Evolutionary conservation across 2,113 vertebrate species (phyloP).

Genomic region (Nannospalax galili): DNA sequence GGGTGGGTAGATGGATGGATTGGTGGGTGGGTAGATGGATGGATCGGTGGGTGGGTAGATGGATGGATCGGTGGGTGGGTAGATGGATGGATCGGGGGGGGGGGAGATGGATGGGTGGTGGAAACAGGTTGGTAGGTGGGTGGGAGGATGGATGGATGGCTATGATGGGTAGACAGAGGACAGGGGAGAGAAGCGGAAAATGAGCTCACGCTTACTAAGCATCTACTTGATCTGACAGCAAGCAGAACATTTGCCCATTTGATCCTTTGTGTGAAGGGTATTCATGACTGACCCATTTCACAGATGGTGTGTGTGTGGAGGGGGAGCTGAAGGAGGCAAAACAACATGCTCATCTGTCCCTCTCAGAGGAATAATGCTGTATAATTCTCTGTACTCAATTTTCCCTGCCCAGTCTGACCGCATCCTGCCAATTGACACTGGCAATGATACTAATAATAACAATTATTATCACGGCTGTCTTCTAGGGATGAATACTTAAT

Average conservation of each 20-base stretch:
- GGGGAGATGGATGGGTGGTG: background rate
- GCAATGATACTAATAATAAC: background rate
- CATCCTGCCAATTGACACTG: constrained; percentile 5
- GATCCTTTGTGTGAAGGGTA: background rate
- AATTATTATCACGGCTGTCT: background rate
- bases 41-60: background rate
- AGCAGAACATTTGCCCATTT: background rate
- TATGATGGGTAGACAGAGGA: background rate
- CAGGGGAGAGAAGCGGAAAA: no score
- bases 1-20: background rate
- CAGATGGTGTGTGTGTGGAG: background rate
- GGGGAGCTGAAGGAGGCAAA: background rate
- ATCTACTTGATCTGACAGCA: background rate
- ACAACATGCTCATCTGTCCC: rapidly evolving
- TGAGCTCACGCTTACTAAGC: background rate
- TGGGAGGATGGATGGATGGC: no score
- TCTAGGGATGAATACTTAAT: background rate
- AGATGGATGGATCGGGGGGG: background rate
- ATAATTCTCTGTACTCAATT: background rate
- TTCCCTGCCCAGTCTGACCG: background rate
- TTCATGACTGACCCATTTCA: background rate
- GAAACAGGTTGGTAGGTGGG: no score
- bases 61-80: no score
- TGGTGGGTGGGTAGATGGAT: background rate
- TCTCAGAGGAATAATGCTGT: background rate